Conservation (phyloP, 1,140 invertebrate genomes). For the Araneus ventricosus region DNA sequence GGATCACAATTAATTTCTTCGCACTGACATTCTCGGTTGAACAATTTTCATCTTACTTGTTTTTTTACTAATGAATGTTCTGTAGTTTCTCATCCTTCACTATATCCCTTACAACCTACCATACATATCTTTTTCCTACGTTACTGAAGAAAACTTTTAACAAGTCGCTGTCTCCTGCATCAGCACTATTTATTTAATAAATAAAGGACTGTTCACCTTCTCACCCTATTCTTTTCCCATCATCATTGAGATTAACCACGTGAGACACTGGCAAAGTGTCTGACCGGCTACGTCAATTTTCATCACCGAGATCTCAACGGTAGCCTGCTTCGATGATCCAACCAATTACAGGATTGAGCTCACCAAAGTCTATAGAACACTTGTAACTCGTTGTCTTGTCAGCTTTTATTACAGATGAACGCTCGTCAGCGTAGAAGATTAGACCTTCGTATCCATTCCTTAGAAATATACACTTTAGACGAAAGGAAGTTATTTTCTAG, state of each 20-base stretch:
- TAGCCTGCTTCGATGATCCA: not conserved
- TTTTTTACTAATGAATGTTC: too few relatives aligned
- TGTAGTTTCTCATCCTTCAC: too few relatives aligned
- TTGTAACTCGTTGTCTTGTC: slow-evolving; percentile 21
- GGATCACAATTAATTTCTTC: too few relatives aligned
- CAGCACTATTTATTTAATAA: not conserved
- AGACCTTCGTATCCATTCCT: not conserved
- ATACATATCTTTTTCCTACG: not conserved
- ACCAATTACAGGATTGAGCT: slow-evolving; percentile 33
- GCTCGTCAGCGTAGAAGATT: not conserved
- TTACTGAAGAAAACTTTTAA: not conserved
- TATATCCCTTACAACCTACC: too few relatives aligned
- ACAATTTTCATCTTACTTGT: too few relatives aligned
- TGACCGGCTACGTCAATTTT: slow-evolving; percentile 51
- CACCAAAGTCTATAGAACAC: not conserved
- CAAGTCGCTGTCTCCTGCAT: not conserved
- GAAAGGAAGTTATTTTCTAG: too few relatives aligned
- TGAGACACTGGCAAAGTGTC: slow-evolving; percentile 10
- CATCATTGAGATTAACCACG: slow-evolving; percentile 28
- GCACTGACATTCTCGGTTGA: too few relatives aligned
- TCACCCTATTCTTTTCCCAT: not conserved
- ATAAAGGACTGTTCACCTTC: not conserved
- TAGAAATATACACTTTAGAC: not conserved
- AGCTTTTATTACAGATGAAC: not conserved
- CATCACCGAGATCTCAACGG: slow-evolving; percentile 27